These are phyloP conservation scores for Peromyscus aztecus DNA, from an alignment of 2,797 vertebrate species.

Conservation along the genomic window DNA sequence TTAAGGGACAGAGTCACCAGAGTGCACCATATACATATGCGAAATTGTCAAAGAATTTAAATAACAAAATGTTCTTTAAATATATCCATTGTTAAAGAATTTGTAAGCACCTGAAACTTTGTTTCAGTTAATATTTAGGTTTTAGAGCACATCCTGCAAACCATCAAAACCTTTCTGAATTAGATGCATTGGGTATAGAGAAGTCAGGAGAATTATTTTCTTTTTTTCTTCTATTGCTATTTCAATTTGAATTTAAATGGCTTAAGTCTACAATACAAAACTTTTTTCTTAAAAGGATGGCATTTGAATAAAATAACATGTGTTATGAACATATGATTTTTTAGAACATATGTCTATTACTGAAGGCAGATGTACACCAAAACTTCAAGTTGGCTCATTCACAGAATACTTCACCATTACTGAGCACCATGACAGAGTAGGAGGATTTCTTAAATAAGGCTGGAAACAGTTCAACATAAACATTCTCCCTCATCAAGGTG, in stretches of 20 bases:
- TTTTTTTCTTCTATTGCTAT: not conserved
- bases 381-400: not conserved
- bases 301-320: not conserved
- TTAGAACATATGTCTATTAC: not conserved
- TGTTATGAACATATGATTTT: not conserved
- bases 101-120: slow-evolving; percentile 1
- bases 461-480: not conserved
- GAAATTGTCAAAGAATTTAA: not conserved
- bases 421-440: not conserved
- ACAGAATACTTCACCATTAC: not conserved
- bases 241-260: not conserved
- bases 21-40: not conserved
- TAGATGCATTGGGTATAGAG: not conserved
- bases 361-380: not conserved
- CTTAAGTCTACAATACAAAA: not conserved
- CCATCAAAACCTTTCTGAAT: not conserved
- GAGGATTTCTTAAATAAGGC: not conserved
- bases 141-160: not conserved
- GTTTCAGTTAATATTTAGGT: not conserved
- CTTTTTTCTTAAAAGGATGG: not conserved
- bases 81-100: not conserved
- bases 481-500: not conserved
- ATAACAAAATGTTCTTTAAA: not conserved
- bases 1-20: not conserved
- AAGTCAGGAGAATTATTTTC: not conserved